Evolutionary conservation across 2,888 invertebrate species (phyloP), one percentile per base, ranked within the genome.

Genomic region (Ichneumoninae sp.): DNA sequence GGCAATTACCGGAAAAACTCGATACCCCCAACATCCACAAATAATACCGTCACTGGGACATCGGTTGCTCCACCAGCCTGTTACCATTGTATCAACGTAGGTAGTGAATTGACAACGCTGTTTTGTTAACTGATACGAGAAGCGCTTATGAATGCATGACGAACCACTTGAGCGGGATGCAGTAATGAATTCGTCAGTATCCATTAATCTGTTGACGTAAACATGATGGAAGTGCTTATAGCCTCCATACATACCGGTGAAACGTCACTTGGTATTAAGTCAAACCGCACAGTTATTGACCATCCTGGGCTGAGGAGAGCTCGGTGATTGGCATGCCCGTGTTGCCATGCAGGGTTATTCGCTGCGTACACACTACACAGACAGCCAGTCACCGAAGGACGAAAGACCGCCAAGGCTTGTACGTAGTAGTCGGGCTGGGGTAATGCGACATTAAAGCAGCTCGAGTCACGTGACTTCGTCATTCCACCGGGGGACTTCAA

Each of bases 401-500:
- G 62, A 62, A 62, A 62, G 62, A 33, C 62, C 62, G 62, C 16
- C 33, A n/a, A 33, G 33, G 30, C 62, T 47, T 47, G 7, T 33
- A 62, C 30, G 33, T 33, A 33, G 62, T n/a, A 62, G 1, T 33
- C 30, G 6, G n/a, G 62, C 16, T 30, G 30, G 30, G 16, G 33
- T 33, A 62, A 76, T 33, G 66, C 26, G 76, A 50, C 66, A 66
- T 54, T 76, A 66, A 66, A 66, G 66, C 33, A 36, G 65, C 65
- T 19, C 2, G 40, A 54, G 66, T 66, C 40, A 40, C 33, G 26
- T 52, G 66, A 66, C 52, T 50, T 40, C 50, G 26, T 16, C 16
- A 22, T 50, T 65, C 36, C 47, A 4, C 33, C 44, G 36, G 13
- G n/a, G 33, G 22, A 30, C 70, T 22, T 70, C 62, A 50, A 52